These are phyloP conservation scores for Cheilosia vulpina DNA, from an alignment of 2,888 invertebrate genomes.

Conservation along the genomic window DNA sequence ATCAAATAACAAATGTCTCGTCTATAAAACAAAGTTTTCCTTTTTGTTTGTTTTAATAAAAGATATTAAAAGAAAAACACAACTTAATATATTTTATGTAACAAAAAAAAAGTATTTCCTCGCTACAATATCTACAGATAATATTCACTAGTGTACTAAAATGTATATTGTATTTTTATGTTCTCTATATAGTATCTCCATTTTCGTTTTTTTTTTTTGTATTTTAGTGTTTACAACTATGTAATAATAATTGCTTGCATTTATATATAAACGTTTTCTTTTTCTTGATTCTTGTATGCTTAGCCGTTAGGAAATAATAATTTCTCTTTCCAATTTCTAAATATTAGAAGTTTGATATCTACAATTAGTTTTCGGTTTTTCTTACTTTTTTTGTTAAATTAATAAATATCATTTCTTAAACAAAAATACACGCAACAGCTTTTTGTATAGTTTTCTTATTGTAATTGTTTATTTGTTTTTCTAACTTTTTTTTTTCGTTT, in stretches of 20 bases:
- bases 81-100: slow-evolving; percentile 30
- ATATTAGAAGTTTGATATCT: slow-evolving; percentile 74
- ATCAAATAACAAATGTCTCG: neutral
- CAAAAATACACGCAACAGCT: slow-evolving; percentile 80
- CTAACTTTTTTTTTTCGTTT: slow-evolving; percentile 3
- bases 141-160: slow-evolving; percentile 56
- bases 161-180: slow-evolving; percentile 75
- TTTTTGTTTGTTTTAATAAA: neutral
- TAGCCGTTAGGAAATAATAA: slow-evolving; percentile 47
- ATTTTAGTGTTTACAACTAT: slow-evolving; percentile 62
- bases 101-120: slow-evolving; percentile 50
- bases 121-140: slow-evolving; percentile 68
- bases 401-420: slow-evolving; percentile 74
- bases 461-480: slow-evolving; percentile 24
- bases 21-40: slow-evolving; percentile 1
- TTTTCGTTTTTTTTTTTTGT: slow-evolving; percentile 47
- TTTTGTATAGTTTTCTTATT: slow-evolving; percentile 63
- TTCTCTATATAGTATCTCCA: slow-evolving; percentile 59
- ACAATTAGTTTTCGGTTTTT: slow-evolving; percentile 46
- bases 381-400: slow-evolving; percentile 47
- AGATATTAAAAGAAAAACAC: neutral
- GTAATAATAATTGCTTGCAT: slow-evolving; percentile 59
- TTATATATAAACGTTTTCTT: slow-evolving; percentile 63
- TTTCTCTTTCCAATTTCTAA: slow-evolving; percentile 66
- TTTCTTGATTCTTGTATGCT: slow-evolving; percentile 67